Percentiles rank a stretch among this genome's conserved stretches.
Evolutionary conservation across 2,888 invertebrate species (phyloP).

Genomic region (Perizoma affinitatum): DNA sequence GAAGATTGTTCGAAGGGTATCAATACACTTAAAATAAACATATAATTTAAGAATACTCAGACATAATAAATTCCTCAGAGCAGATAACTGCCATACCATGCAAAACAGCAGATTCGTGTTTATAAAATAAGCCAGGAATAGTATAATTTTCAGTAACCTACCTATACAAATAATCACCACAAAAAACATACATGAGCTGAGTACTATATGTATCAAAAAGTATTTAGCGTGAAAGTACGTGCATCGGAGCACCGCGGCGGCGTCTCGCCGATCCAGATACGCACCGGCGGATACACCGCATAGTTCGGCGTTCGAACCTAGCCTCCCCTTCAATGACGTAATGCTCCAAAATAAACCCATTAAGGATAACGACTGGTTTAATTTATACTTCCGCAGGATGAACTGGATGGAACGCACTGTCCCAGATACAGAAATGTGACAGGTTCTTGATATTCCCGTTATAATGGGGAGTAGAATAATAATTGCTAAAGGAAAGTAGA

Average conservation of each 20-base stretch:
- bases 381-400: slow-evolving; percentile 53
- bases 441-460: slow-evolving; percentile 34
- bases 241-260: slow-evolving; percentile 17
- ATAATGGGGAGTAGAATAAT: slow-evolving; percentile 8
- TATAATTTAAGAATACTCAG: too few species aligned
- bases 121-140: too few species aligned
- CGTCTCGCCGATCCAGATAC: slow-evolving; percentile 34
- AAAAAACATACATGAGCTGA: too few species aligned
- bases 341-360: slow-evolving; percentile 81
- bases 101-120: too few species aligned
- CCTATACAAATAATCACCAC: too few species aligned
- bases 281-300: slow-evolving; percentile 50
- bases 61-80: too few species aligned
- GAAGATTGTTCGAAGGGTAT: too few species aligned
- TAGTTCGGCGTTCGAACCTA: slow-evolving; percentile 48
- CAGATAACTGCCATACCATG: too few species aligned
- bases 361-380: slow-evolving; percentile 64
- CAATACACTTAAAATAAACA: too few species aligned
- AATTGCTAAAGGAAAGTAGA: slow-evolving; percentile 43
- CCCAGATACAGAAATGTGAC: slow-evolving; percentile 12
- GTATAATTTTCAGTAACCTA: too few species aligned
- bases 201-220: too few species aligned
- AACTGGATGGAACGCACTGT: slow-evolving; percentile 9
- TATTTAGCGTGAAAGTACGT: slow-evolving; percentile 19
- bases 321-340: slow-evolving; percentile 75